Base-by-base conservation (phyloP, 1,140 invertebrate genomes). In the Ylistrum balloti region DNA sequence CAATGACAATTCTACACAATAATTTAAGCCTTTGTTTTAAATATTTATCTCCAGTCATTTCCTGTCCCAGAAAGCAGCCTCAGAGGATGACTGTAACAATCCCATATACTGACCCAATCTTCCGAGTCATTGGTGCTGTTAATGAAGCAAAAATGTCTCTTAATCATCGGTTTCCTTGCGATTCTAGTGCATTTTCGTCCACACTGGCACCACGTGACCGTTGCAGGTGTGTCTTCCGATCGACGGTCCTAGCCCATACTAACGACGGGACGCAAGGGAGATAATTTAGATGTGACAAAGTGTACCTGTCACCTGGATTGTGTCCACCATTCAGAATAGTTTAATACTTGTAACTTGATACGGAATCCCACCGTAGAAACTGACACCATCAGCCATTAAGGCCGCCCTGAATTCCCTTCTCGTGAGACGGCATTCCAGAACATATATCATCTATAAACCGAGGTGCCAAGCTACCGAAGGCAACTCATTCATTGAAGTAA, bases 321-420 rank as follows among this genome's bases (percentile, higher is more conserved):
- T 74, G 56, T 74, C 56, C n/a, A 28, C 22, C 56, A 17, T 74
- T 28, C 22, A 74, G 22, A 74, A 2, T 5, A 9, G 56, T 74
- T 74, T 74, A 74, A 74, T 74, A n/a, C 0, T 28, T 74, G 56
- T 74, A 74, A 74, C 56, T n/a, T n/a, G 56, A 74, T 74, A n/a
- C n/a, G 13, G n/a, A n/a, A 22, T 74, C 56, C 56, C 56, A 28
- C n/a, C 56, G 22, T 74, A n/a, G 56, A 74, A 74, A 28, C 56
- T 28, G 56, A 74, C 56, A 74, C 56, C n/a, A 28, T n/a, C 56
- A 28, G 22, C 56, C 56, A 28, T 74, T 28, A 74, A 74, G 22
- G 1, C 56, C 56, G 56, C 22, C n/a, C n/a, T 17, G 56, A 74
- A 74, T 74, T 74, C 56, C 56, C 56, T n/a, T 74, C 56, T 74